Percentiles rank a stretch among this genome's conserved stretches.
These are phyloP conservation scores for Diarsia rubi DNA, from an alignment of 2,888 invertebrate species.

Conservation along the genomic window DNA sequence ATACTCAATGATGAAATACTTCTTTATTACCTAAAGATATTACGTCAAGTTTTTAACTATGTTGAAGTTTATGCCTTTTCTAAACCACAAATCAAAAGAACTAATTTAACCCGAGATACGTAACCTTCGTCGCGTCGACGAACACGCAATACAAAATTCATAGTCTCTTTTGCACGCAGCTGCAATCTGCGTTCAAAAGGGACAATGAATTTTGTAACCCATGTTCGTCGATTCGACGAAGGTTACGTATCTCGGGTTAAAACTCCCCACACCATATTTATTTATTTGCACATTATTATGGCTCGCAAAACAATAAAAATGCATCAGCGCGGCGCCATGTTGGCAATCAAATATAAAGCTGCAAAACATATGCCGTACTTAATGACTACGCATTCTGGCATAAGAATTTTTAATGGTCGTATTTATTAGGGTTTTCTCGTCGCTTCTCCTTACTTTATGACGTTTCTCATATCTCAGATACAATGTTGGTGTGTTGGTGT, in stretches of 20 bases:
- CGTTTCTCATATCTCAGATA: conserved; percentile 19
- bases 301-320: conserved; percentile 88
- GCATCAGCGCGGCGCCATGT: conserved; percentile 78
- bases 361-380: conserved; percentile 87
- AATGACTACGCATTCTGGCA: conserved; percentile 69
- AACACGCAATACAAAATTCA: too few relatives aligned
- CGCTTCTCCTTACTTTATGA: conserved; percentile 13
- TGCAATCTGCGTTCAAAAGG: too few relatives aligned
- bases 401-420: conserved; percentile 55
- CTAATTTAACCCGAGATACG: too few relatives aligned
- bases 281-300: conserved; percentile 58
- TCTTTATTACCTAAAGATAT: not conserved
- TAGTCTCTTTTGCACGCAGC: too few relatives aligned
- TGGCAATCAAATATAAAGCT: conserved; percentile 86
- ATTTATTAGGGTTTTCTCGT: conserved; percentile 24
- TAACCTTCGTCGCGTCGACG: too few relatives aligned
- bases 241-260: not conserved
- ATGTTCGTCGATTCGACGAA: too few relatives aligned
- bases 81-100: conserved; percentile 48
- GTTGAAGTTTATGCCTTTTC: not conserved
- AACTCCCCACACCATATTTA: conserved; percentile 58
- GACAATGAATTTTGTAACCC: too few relatives aligned
- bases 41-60: not conserved
- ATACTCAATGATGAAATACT: not conserved
- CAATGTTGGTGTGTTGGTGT: not conserved